Conservation (phyloP, 2,113 vertebrate genomes). For the Ceratotherium simum region DNA sequence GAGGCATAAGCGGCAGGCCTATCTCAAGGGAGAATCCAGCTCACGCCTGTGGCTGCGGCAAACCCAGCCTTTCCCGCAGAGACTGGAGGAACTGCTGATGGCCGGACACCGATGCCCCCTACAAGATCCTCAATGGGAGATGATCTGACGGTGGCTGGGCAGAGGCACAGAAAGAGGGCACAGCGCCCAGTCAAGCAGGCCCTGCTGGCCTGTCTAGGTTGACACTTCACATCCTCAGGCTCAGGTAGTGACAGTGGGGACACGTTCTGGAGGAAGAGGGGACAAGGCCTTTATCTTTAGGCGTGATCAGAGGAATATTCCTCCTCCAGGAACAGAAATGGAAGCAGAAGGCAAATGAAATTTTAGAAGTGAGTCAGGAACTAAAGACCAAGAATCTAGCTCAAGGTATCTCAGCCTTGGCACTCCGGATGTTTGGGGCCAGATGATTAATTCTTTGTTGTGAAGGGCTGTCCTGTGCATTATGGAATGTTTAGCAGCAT, state of each 20-base stretch:
- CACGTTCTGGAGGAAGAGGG: neutral
- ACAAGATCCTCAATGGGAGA: neutral
- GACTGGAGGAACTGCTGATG: too few species aligned
- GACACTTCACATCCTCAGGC: neutral
- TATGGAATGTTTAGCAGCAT: too few species aligned
- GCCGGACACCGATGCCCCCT: fast-evolving
- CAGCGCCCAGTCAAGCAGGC: neutral
- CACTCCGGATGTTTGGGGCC: too few species aligned
- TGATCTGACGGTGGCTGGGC: too few species aligned
- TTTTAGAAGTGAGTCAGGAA: neutral
- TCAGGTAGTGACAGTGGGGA: neutral
- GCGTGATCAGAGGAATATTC: neutral
- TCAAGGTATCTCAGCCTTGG: neutral
- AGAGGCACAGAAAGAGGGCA: neutral
- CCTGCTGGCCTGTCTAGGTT: neutral
- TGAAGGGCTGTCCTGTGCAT: neutral
- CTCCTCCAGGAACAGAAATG: neutral
- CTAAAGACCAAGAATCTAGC: neutral
- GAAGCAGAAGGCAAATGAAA: neutral
- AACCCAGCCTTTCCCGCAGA: neutral
- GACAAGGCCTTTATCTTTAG: neutral
- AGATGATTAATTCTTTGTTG: neutral
- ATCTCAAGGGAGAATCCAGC: neutral
- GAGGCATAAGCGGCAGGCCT: neutral
- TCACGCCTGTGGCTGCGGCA: neutral